Percentiles rank a stretch among this genome's conserved stretches.
Evolutionary conservation across 2,113 vertebrate species (phyloP).

Genomic region (Sceloporus tristichus): DNA sequence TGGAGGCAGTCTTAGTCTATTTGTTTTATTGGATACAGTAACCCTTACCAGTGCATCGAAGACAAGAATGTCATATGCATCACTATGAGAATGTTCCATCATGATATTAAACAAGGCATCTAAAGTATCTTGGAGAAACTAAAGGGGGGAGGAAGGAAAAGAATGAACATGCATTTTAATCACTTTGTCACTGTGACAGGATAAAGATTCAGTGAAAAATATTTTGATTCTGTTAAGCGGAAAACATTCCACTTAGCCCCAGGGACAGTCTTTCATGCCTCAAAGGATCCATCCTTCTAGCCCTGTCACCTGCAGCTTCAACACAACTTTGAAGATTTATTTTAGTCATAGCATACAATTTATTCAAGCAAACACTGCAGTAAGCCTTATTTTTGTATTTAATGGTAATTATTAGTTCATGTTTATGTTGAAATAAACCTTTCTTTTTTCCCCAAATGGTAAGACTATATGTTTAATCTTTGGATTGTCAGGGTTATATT

Average conservation of each 20-base stretch:
- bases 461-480: background rate
- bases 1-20: background rate
- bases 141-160: background rate
- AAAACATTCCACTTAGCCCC: slow-evolving; percentile 8
- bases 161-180: background rate
- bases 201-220: background rate
- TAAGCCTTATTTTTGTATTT: background rate
- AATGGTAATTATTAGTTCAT: background rate
- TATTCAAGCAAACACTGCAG: background rate
- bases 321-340: slow-evolving; percentile 21
- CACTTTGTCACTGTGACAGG: background rate
- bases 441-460: background rate
- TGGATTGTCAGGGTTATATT: background rate
- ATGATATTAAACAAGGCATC: slow-evolving; percentile 98
- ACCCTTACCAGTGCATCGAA: slow-evolving; percentile 96
- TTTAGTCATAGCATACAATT: slow-evolving; percentile 14
- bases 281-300: slow-evolving; percentile 23
- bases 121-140: slow-evolving; percentile 97
- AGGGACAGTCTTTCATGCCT: slow-evolving; percentile 18
- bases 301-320: background rate
- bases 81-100: slow-evolving; percentile 96
- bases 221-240: slow-evolving; percentile 15
- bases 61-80: slow-evolving; percentile 96
- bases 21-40: fast-evolving
- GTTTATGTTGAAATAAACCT: background rate